phyloP scores from a whole-genome alignment of 2,888 invertebrate species.

The Helicoverpa assulta region DNA sequence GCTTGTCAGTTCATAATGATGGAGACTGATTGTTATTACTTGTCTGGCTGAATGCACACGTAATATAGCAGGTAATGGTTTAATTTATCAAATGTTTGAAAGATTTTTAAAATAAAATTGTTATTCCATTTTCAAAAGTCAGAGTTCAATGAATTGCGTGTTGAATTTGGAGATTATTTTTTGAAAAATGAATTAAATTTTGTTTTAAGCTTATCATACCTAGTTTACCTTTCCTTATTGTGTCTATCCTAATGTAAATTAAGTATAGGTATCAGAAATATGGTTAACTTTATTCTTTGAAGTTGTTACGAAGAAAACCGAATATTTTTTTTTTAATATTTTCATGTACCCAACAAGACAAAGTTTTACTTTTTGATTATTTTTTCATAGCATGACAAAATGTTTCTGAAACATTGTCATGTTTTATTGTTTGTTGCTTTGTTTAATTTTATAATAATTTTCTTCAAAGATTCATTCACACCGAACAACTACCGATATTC shows the following conservation, averaged over 20 bases:
- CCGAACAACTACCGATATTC: conserved; percentile 56
- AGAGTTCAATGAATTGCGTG: conserved; percentile 11
- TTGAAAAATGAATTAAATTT: not conserved
- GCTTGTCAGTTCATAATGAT: conserved; percentile 67
- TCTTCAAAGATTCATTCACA: conserved; percentile 42
- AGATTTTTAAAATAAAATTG: conserved; percentile 21
- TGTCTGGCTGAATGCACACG: conserved; percentile 52
- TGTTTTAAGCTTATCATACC: not conserved
- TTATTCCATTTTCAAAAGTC: conserved; percentile 17
- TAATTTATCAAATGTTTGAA: conserved; percentile 52
- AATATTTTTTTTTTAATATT: no score
- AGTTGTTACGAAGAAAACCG: no score
- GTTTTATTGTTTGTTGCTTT: conserved; percentile 9
- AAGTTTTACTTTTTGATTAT: no score
- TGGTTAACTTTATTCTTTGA: no score
- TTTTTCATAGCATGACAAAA: no score
- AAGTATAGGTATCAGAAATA: no score
- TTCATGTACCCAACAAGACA: no score
- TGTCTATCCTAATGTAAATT: no score
- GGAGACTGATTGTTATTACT: conserved; percentile 56
- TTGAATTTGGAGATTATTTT: not conserved
- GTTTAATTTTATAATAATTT: conserved; percentile 15
- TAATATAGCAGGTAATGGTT: conserved; percentile 55
- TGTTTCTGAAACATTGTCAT: not conserved
- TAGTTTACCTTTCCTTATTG: not conserved